Conservation (phyloP, 2,888 invertebrate species). For the Rosalia funebris region DNA sequence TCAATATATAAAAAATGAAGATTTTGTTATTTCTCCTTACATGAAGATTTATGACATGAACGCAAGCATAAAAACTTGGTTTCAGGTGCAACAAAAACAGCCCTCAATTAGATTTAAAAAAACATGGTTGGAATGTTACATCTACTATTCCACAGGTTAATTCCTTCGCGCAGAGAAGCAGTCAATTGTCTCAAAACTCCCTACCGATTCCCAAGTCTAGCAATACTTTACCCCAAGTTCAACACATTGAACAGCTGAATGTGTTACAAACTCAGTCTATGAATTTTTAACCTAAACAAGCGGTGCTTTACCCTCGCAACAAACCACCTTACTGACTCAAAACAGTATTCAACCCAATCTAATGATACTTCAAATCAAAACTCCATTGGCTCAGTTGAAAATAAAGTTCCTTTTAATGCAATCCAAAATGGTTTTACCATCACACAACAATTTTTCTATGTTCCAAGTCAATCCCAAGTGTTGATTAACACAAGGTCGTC, state of each 20-base stretch:
- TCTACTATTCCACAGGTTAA: slow-evolving; percentile 25
- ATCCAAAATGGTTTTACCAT: slow-evolving; percentile 4
- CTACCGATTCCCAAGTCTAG: slow-evolving; percentile 25
- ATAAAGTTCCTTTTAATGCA: slow-evolving; percentile 7
- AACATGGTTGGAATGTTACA: slow-evolving; percentile 20
- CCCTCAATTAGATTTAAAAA: slow-evolving; percentile 11
- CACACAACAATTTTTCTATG: slow-evolving; percentile 2
- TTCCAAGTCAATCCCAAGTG: slow-evolving; percentile 3
- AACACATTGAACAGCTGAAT: slow-evolving; percentile 30
- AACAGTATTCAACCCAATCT: slow-evolving; percentile 29
- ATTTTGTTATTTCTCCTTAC: too few species aligned
- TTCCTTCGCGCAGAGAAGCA: slow-evolving; percentile 28
- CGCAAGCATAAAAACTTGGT: too few species aligned
- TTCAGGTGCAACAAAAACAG: slow-evolving; percentile 36
- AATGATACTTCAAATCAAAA: slow-evolving; percentile 19
- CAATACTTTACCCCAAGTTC: slow-evolving; percentile 13
- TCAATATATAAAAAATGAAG: too few species aligned
- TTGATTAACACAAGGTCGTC: too few species aligned
- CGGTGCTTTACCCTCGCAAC: neutral
- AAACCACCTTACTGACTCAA: neutral
- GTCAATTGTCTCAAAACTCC: slow-evolving; percentile 27
- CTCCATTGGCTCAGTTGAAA: slow-evolving; percentile 22
- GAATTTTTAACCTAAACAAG: slow-evolving; percentile 7
- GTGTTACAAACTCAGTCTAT: slow-evolving; percentile 31
- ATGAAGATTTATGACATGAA: too few species aligned